Evolutionary conservation across 2,113 vertebrate species (phyloP).

Genomic region (Gobio gobio): DNA sequence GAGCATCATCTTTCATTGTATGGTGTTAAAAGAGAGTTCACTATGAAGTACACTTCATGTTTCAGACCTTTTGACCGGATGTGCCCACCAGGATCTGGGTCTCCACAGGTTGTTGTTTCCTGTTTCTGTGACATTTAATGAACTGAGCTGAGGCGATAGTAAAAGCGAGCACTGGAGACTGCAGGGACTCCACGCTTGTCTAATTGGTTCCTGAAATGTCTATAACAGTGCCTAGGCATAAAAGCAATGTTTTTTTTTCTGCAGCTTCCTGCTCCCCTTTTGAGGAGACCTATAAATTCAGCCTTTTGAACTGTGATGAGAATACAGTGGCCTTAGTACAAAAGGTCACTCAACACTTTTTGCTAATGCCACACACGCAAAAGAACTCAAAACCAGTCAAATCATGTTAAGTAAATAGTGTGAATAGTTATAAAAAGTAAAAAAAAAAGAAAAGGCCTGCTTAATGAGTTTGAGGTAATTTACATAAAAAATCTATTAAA

Average conservation of each 20-base stretch:
- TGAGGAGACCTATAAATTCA: constrained; percentile 34
- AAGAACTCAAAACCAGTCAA: not conserved
- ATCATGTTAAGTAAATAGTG: not conserved
- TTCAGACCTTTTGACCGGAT: constrained; percentile 47
- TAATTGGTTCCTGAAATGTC: constrained; percentile 64
- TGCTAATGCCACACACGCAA: not conserved
- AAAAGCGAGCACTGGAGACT: constrained; percentile 46
- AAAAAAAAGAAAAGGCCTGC: too few relatives aligned
- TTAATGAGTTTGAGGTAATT: not conserved
- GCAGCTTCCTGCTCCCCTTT: constrained; percentile 33
- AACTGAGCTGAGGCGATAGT: constrained; percentile 54
- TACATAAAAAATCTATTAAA: too few relatives aligned
- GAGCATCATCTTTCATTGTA: not conserved
- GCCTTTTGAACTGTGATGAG: constrained; percentile 30
- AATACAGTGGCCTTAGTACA: constrained; percentile 24
- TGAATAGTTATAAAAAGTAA: not conserved
- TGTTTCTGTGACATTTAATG: constrained; percentile 59
- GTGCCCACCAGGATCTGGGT: constrained; percentile 37
- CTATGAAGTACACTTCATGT: not conserved
- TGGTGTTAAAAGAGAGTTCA: not conserved
- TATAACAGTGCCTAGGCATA: constrained; percentile 42
- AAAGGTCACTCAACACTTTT: constrained; percentile 22
- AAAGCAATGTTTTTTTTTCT: constrained; percentile 13
- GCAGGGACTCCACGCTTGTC: constrained; percentile 14
- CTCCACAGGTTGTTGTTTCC: constrained; percentile 28